A percentile compares a stretch with the other conserved stretches of the same genome.
These are phyloP conservation scores for Poeciliopsis paucimaculata DNA, from an alignment of 2,797 vertebrate species.

Conservation along the genomic window DNA sequence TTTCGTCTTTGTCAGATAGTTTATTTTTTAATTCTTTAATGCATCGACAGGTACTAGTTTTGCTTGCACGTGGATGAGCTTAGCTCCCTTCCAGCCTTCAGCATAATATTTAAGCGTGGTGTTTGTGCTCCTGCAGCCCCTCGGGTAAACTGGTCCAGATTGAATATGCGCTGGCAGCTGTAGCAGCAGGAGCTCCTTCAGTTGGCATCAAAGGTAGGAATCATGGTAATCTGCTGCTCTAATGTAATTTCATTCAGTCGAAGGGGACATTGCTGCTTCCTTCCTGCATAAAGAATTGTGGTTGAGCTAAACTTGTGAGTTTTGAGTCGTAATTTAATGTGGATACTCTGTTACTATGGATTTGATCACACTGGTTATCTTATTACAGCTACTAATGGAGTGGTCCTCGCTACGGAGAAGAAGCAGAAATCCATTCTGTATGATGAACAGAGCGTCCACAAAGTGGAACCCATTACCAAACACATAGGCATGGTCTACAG, in stretches of 20 bases:
- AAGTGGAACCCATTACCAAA: conserved; percentile 99
- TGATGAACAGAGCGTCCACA: conserved; percentile 97
- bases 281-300: not conserved
- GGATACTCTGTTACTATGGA: not conserved
- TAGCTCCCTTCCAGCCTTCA: rapidly evolving
- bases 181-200: conserved; percentile 96
- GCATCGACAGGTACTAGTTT: rapidly evolving
- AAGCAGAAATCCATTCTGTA: conserved; percentile 99
- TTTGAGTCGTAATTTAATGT: not conserved
- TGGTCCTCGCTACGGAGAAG: conserved; percentile 98
- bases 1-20: conserved; percentile 36
- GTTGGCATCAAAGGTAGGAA: conserved; percentile 89
- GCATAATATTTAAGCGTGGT: not conserved
- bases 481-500: conserved; percentile 99
- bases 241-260: not conserved
- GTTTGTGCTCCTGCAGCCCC: conserved; percentile 81
- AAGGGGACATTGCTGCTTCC: not conserved
- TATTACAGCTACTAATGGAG: conserved; percentile 93
- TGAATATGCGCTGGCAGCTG: conserved; percentile 97
- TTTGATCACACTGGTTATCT: conserved; percentile 4
- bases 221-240: not conserved
- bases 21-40: not conserved
- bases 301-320: not conserved
- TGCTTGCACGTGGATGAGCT: not conserved
- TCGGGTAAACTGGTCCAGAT: conserved; percentile 99